These are phyloP conservation scores for Lasius platythorax DNA, from an alignment of 2,888 invertebrate species.

Conservation along the genomic window DNA sequence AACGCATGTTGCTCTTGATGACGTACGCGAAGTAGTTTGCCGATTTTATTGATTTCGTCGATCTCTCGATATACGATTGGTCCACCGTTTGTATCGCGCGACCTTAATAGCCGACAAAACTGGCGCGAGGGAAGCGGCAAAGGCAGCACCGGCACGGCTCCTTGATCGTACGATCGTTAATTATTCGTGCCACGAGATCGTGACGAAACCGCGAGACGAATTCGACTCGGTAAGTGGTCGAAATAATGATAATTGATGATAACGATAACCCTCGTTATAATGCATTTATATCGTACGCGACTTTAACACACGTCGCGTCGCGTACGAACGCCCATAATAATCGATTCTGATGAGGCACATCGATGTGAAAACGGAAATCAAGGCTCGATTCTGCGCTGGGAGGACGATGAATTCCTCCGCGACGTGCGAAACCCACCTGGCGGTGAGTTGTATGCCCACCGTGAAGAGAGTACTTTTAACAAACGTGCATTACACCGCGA, in stretches of 20 bases:
- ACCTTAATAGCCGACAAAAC: slow-evolving; percentile 51
- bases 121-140: slow-evolving; percentile 12
- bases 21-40: slow-evolving; percentile 24
- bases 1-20: slow-evolving; percentile 23
- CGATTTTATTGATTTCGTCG: slow-evolving; percentile 50
- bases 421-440: slow-evolving; percentile 40
- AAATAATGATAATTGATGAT: slow-evolving; percentile 74
- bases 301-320: slow-evolving; percentile 31
- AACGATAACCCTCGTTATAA: slow-evolving; percentile 64
- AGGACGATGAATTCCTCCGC: slow-evolving; percentile 38
- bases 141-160: slow-evolving; percentile 23
- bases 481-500: slow-evolving; percentile 46
- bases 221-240: slow-evolving; percentile 49
- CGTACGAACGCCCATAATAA: slow-evolving; percentile 31
- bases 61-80: slow-evolving; percentile 56
- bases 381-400: slow-evolving; percentile 40
- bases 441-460: slow-evolving; percentile 4
- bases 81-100: slow-evolving; percentile 29
- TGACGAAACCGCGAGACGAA: slow-evolving; percentile 63
- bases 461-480: slow-evolving; percentile 42
- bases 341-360: slow-evolving; percentile 47
- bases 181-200: slow-evolving; percentile 62
- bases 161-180: slow-evolving; percentile 65
- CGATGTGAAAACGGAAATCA: slow-evolving; percentile 54
- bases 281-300: slow-evolving; percentile 35